Conservation (phyloP, 92 coral and sea anemone species). For the Heliopora coerulea region DNA sequence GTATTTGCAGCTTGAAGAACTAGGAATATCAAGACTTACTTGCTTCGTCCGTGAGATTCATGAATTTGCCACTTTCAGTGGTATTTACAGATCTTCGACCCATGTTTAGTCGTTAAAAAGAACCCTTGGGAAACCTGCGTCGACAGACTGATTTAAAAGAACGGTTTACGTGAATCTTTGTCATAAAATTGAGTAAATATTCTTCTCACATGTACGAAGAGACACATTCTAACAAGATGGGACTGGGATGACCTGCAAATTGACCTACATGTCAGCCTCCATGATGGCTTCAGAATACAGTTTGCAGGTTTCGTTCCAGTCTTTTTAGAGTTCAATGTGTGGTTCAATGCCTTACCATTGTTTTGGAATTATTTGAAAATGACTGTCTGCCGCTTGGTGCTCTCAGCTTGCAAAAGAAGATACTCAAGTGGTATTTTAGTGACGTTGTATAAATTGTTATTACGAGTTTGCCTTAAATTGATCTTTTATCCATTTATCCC, state of each 20-base stretch:
- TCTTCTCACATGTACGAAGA: background rate
- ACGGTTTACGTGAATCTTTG: background rate
- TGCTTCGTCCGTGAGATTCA: conserved; percentile 99
- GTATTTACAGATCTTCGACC: conserved; percentile 94
- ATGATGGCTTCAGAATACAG: too few relatives aligned
- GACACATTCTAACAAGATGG: background rate
- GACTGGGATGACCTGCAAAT: too few relatives aligned
- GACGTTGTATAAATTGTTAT: too few relatives aligned
- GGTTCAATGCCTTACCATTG: too few relatives aligned
- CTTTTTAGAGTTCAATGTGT: too few relatives aligned
- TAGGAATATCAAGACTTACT: conserved; percentile 55
- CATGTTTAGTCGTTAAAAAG: conserved; percentile 51
- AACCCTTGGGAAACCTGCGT: too few relatives aligned
- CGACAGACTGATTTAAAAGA: background rate
- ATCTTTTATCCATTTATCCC: too few relatives aligned
- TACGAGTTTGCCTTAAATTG: too few relatives aligned
- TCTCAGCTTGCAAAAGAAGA: background rate
- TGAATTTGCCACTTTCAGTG: conserved; percentile 98
- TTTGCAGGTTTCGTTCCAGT: too few relatives aligned
- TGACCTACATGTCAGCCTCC: too few relatives aligned
- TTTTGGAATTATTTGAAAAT: background rate
- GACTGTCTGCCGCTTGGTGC: background rate
- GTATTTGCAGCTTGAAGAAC: background rate
- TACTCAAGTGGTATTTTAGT: conserved; percentile 1
- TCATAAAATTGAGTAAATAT: background rate